These are phyloP conservation scores for Aphis craccivora DNA, from an alignment of 1,140 invertebrate species.

Conservation along the genomic window DNA sequence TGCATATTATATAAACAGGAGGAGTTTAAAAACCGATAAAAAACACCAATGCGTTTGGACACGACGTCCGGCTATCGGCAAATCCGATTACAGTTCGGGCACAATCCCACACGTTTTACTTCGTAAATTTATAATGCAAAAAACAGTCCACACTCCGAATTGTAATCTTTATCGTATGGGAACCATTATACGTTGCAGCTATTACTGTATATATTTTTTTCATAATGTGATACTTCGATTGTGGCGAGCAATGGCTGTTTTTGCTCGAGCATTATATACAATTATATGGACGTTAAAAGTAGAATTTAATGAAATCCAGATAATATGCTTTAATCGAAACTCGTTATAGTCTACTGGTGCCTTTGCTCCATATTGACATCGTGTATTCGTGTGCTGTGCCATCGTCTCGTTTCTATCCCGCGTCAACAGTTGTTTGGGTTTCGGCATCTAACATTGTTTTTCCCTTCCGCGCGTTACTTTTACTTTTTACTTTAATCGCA, in stretches of 20 bases:
- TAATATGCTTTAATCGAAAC: background rate
- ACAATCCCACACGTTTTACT: background rate
- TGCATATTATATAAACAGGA: no score
- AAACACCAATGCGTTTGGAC: background rate
- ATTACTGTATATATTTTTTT: background rate
- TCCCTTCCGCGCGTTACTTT: background rate
- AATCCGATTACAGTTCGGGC: background rate
- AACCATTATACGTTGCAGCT: background rate
- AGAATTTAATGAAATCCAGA: background rate
- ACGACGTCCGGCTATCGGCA: background rate
- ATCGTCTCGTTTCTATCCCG: background rate
- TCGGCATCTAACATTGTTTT: background rate
- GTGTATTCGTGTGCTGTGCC: background rate
- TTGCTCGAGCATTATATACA: background rate
- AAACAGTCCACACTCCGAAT: background rate
- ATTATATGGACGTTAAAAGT: background rate
- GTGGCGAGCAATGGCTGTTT: background rate
- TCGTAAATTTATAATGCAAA: background rate
- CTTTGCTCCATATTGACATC: background rate
- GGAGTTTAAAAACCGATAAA: background rate
- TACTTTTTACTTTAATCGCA: slow-evolving; percentile 14
- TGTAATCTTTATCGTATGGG: background rate
- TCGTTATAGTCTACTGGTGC: background rate
- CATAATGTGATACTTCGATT: background rate
- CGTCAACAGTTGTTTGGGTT: background rate